phyloP scores from a whole-genome alignment of 2,888 invertebrate species.

The Harpalus rubripes region DNA sequence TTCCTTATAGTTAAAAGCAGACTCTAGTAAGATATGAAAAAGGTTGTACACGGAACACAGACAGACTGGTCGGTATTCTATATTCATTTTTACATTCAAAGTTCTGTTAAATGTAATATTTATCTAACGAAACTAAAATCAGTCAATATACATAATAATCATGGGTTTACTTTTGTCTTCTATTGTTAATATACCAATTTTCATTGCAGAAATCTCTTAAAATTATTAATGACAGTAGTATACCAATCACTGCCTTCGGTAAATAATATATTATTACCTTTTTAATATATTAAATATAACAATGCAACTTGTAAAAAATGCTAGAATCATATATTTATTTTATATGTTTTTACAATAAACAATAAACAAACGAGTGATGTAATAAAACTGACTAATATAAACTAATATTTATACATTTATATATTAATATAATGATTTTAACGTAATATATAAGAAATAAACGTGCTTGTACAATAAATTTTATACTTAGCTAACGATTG shows the following conservation, averaged over 20 bases:
- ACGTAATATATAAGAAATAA: background rate
- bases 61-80: too few relatives aligned
- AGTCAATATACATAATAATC: too few relatives aligned
- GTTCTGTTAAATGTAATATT: too few relatives aligned
- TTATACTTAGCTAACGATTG: background rate
- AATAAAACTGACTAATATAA: slow-evolving; percentile 40
- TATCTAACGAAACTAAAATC: too few relatives aligned
- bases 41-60: too few relatives aligned
- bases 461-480: slow-evolving; percentile 32
- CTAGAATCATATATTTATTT: slow-evolving; percentile 5
- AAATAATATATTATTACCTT: slow-evolving; percentile 31
- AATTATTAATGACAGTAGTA: background rate
- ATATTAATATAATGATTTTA: slow-evolving; percentile 15
- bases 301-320: background rate
- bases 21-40: too few relatives aligned
- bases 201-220: too few relatives aligned
- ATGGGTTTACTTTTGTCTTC: too few relatives aligned
- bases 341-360: background rate
- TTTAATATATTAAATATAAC: background rate
- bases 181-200: too few relatives aligned
- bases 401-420: slow-evolving; percentile 38
- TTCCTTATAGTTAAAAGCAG: too few relatives aligned
- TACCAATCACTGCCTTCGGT: background rate
- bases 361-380: slow-evolving; percentile 3
- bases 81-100: too few relatives aligned